Conservation (phyloP, 2,888 invertebrate species). For the Exocentrus adspersus region DNA sequence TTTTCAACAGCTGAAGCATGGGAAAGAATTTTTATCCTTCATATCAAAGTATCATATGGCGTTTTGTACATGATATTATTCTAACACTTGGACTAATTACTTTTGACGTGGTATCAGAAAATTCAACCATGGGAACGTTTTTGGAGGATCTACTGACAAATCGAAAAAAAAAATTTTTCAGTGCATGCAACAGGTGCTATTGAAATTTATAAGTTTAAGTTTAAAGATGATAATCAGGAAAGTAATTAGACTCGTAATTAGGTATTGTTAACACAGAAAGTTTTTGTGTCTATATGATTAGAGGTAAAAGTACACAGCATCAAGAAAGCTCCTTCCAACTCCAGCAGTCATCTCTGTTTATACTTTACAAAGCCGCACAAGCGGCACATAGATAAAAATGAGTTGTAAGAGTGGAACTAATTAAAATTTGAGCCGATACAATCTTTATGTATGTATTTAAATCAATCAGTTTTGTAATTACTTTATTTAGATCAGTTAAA, state of each 20-base stretch:
- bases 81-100: background rate
- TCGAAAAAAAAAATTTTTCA: background rate
- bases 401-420: background rate
- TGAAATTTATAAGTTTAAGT: background rate
- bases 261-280: background rate
- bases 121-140: background rate
- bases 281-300: background rate
- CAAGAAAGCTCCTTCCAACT: background rate
- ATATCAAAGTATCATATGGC: background rate
- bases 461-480: slow-evolving; percentile 19
- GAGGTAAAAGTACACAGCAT: too few relatives aligned
- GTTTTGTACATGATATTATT: background rate
- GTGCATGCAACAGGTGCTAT: background rate
- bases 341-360: background rate
- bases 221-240: too few relatives aligned
- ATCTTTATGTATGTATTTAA: slow-evolving; percentile 12
- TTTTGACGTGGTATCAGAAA: background rate
- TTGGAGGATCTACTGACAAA: background rate
- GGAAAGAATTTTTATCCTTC: background rate
- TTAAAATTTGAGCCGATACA: background rate
- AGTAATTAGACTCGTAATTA: too few relatives aligned
- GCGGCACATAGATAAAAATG: background rate
- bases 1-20: background rate
- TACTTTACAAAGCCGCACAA: background rate
- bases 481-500: slow-evolving; percentile 7